Base-by-base conservation (phyloP, 2,113 vertebrate species). In the Carassius carassius region DNA sequence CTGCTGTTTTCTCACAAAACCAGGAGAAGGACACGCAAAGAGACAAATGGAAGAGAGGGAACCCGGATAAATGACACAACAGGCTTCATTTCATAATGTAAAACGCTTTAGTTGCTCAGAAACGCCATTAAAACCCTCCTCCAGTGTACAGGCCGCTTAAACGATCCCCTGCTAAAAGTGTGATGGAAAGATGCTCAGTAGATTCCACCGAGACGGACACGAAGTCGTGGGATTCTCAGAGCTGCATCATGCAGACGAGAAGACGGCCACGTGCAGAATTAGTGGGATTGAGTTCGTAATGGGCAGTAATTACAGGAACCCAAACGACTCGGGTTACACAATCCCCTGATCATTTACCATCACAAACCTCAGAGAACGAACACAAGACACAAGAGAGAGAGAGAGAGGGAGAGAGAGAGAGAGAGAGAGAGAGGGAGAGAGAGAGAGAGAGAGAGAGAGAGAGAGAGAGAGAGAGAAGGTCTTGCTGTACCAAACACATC, bases 231-330 rank as follows among this genome's bases (percentile, higher is more conserved):
- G 75, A 74, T 86, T 74, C 65, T 82, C 80, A 32, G 41, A 79
- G 81, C 60, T 54, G 69, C 84, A 86, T 85, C 75, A 87, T 86
- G 74, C 79, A 86, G 62, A 65, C 37, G 47, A 60, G 51, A 74
- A 62, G 54, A 85, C n/a, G 73, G 63, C 7, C 29, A 29, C 2
- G 54, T 29, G 8, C 41, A 78, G 90, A 93, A 91, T 91, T 84
- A 92, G 78, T 84, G 75, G 60, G 13, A 29, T 80, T 88, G 84
- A 17, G 41, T 82, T 83, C 75, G 89, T 92, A 92, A 90, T 89
- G 84, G 44, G 72, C 88, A 86, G 87, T 92, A 92, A 92, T 94
- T 92, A 91, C 88, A 77, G 88, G 73, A 87, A 86, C 86, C 16
- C 74, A 65, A 86, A 80, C 79, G 87, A 85, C 79, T 91, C 76